Conservation (phyloP, 2,113 vertebrate genomes). For the Etheostoma spectabile region DNA sequence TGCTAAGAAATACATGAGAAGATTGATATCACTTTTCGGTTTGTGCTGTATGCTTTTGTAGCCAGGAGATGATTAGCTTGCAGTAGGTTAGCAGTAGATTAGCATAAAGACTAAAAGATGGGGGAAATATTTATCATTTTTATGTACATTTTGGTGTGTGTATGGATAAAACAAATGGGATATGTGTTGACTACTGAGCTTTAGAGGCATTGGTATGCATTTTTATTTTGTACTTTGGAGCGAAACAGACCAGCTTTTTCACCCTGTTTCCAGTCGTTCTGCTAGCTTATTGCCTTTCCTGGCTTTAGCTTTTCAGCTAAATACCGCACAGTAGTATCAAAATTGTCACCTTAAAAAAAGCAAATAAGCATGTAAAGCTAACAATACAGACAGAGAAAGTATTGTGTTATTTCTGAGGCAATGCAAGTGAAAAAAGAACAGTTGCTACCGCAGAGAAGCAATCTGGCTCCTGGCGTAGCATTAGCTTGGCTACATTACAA, state of each 20-base stretch:
- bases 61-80: not conserved
- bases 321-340: too few species aligned
- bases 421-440: slow-evolving; percentile 1
- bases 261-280: not conserved
- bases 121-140: not conserved
- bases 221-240: not conserved
- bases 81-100: not conserved
- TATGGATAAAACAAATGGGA: not conserved
- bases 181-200: not conserved
- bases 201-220: not conserved
- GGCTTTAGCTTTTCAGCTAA: not conserved
- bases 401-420: slow-evolving; percentile 2
- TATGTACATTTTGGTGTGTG: not conserved
- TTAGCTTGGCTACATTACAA: slow-evolving; percentile 16
- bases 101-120: too few species aligned
- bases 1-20: not conserved
- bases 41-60: too few species aligned
- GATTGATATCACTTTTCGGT: too few species aligned
- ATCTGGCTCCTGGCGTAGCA: slow-evolving; percentile 20
- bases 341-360: not conserved
- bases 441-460: not conserved
- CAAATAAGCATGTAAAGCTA: not conserved
- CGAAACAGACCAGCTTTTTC: not conserved
- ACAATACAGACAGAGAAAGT: not conserved
- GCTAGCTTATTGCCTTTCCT: not conserved